Evolutionary conservation across 2,888 invertebrate genomes (phyloP).

Genomic region (Strigamia transsilvanica): DNA sequence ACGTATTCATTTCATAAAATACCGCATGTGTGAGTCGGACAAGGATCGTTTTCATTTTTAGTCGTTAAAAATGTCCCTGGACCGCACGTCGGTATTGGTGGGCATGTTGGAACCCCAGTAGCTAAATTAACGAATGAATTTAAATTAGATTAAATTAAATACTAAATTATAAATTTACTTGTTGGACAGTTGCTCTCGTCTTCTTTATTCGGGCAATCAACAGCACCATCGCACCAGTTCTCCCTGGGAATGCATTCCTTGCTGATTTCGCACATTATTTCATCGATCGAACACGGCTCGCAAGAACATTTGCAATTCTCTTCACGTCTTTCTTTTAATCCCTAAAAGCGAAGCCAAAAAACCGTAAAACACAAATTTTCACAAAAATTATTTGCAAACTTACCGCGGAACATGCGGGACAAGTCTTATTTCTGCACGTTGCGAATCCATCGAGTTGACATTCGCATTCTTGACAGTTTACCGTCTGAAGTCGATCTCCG

Average conservation of each 20-base stretch:
- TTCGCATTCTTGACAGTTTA: constrained; percentile 79
- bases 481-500: constrained; percentile 68
- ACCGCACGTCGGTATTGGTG: constrained; percentile 50
- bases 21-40: constrained; percentile 59
- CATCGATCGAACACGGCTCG: constrained; percentile 74
- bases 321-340: neutral
- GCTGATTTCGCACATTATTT: constrained; percentile 76
- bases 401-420: constrained; percentile 71
- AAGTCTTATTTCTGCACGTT: constrained; percentile 73
- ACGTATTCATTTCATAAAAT: constrained; percentile 39
- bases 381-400: neutral
- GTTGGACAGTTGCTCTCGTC: constrained; percentile 75
- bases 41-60: constrained; percentile 54
- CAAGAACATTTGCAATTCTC: constrained; percentile 70
- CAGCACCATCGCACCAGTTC: constrained; percentile 82
- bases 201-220: constrained; percentile 76
- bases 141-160: constrained; percentile 1
- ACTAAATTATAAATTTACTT: neutral
- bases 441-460: constrained; percentile 79
- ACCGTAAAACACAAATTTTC: neutral
- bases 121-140: neutral
- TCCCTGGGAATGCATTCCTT: constrained; percentile 75
- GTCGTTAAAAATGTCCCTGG: constrained; percentile 42
- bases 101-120: constrained; percentile 38
- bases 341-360: neutral